A percentile compares a stretch with the other conserved stretches of the same genome.
These are phyloP conservation scores for Podarcis lilfordi DNA, from an alignment of 2,797 vertebrate genomes.

Conservation along the genomic window DNA sequence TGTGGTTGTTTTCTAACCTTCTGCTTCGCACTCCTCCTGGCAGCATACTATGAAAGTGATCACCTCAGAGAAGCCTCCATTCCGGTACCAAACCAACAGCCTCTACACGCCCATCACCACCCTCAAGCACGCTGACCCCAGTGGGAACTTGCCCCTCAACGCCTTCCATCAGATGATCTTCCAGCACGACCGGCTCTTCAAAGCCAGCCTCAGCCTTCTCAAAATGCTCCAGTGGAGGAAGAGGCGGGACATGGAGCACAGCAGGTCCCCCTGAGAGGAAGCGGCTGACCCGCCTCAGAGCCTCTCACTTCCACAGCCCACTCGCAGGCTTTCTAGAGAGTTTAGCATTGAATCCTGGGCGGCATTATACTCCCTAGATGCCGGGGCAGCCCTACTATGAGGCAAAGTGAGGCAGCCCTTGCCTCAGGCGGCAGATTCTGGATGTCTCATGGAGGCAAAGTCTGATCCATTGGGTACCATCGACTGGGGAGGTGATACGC, in stretches of 20 bases:
- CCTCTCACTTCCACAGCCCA: neutral
- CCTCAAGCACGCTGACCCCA: slow-evolving; percentile 78
- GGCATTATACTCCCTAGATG: neutral
- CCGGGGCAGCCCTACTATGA: neutral
- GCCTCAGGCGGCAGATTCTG: neutral
- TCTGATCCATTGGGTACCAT: neutral
- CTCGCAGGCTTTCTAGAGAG: neutral
- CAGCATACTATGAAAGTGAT: slow-evolving; percentile 74
- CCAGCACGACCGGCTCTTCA: slow-evolving; percentile 66
- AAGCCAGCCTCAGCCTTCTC: slow-evolving; percentile 67
- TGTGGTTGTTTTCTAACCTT: neutral
- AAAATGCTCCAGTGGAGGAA: slow-evolving; percentile 66
- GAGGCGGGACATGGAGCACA: slow-evolving; percentile 29
- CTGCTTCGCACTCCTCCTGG: neutral
- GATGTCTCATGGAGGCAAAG: neutral
- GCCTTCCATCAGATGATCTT: slow-evolving; percentile 78
- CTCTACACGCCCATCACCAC: slow-evolving; percentile 78
- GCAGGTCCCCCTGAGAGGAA: slow-evolving; percentile 2
- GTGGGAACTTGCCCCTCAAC: slow-evolving; percentile 73
- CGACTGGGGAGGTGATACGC: neutral
- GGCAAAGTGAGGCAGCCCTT: neutral
- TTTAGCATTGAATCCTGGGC: neutral
- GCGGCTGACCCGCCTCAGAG: neutral
- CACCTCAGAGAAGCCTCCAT: slow-evolving; percentile 37
- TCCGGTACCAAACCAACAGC: slow-evolving; percentile 73